These are phyloP conservation scores for Ostrea edulis DNA, from an alignment of 1,140 invertebrate species.

Conservation along the genomic window DNA sequence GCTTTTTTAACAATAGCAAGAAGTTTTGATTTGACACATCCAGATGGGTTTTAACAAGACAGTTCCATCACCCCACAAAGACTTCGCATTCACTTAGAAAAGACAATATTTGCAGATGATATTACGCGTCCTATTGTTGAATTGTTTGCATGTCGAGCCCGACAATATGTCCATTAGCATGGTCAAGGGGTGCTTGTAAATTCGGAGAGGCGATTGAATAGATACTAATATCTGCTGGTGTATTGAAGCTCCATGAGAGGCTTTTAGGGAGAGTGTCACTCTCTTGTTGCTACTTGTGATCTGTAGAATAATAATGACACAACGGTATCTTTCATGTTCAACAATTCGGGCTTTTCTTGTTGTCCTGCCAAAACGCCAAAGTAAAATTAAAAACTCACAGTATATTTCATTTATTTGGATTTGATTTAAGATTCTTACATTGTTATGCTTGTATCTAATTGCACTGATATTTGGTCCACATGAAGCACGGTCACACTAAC, in stretches of 20 bases:
- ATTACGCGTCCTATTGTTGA: constrained; percentile 33
- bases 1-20: constrained; percentile 33
- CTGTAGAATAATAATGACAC: constrained; percentile 21
- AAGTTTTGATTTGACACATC: constrained; percentile 39
- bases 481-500: neutral
- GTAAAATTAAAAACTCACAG: constrained; percentile 13
- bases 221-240: constrained; percentile 36
- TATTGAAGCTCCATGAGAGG: constrained; percentile 22
- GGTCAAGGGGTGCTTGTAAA: constrained; percentile 30
- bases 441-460: constrained; percentile 13
- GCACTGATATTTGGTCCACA: constrained; percentile 13
- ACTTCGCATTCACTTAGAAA: constrained; percentile 36
- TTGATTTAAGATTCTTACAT: constrained; percentile 8
- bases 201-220: constrained; percentile 18
- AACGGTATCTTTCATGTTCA: constrained; percentile 20
- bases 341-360: neutral
- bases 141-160: constrained; percentile 33
- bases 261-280: constrained; percentile 36
- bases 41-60: constrained; percentile 35
- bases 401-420: constrained; percentile 27
- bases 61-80: constrained; percentile 33
- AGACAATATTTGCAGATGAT: constrained; percentile 37
- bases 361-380: constrained; percentile 12
- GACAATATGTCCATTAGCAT: constrained; percentile 35
- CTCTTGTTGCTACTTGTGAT: constrained; percentile 28